Evolutionary conservation across 2,888 invertebrate species (phyloP), one percentile per base, ranked within the genome.

Genomic region (Caenorhabditis uteleia): DNA sequence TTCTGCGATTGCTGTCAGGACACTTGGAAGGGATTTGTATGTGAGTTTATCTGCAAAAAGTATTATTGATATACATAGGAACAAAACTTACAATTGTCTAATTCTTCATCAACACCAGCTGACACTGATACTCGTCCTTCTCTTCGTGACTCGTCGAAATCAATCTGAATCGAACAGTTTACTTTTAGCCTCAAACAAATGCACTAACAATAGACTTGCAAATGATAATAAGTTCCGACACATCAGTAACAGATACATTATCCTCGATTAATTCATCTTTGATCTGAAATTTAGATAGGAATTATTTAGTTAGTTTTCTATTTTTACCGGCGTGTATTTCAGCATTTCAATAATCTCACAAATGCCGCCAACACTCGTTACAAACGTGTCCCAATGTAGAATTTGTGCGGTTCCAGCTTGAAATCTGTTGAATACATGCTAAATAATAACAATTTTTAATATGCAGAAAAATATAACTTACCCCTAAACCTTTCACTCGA

Each of bases 51-150:
- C 91, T 91, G 81, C 4, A 79, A 59, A 46, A 33, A 51, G 14
- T 14, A 18, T 2, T 21, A 10, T 44, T 21, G 7, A 26, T 31
- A 23, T 21, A 39, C 2, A 20, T 10, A 14, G 10, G 31, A 34
- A 12, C 20, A 8, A 10, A 2, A 5, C 20, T 12, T 26, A 65
- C 65, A 43, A 34, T 88, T 88, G 83, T 93, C 93, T 40, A 93
- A 85, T 66, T 88, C 88, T 2, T 88, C 85, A 82, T 91, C 91
- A 2, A 93, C 88, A 46, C 90, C 91, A 23, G 88, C 84, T 74
- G 90, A 90, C 0, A 92, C 90, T 0, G 89, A 88, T 75, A 92
- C 90, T 77, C 89, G 88, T 31, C 88, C 88, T 64, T 84, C 84
- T 6, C 69, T 65, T 21, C 70, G 67, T n/a, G 85, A 85, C 53